A percentile compares a stretch with the other conserved stretches of the same genome.
Evolutionary conservation across 2,888 invertebrate species (phyloP).

Genomic region (Nemapogon koenigi): DNA sequence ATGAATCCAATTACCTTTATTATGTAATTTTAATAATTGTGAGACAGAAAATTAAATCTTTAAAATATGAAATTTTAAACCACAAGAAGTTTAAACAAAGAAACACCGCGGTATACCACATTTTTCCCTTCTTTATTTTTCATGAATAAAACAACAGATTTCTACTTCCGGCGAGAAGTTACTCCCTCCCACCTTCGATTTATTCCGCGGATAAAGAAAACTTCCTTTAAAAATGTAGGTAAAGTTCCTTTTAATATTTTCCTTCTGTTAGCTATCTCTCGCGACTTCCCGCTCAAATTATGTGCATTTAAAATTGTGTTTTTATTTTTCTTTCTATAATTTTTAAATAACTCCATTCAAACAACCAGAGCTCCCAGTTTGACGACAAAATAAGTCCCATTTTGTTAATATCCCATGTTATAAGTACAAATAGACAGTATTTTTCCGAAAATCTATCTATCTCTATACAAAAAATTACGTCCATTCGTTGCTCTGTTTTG

Average conservation of each 20-base stretch:
- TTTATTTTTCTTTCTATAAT: constrained; percentile 26
- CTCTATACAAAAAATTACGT: too few species aligned
- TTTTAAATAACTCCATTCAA: too few species aligned
- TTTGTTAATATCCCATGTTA: too few species aligned
- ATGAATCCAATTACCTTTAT: too few species aligned
- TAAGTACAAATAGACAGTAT: too few species aligned
- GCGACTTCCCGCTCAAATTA: constrained; percentile 43
- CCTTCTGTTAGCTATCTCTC: constrained; percentile 52
- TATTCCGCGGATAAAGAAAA: constrained; percentile 60
- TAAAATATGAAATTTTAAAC: constrained; percentile 4
- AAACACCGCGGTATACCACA: constrained; percentile 36
- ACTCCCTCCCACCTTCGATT: constrained; percentile 62
- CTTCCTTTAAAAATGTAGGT: constrained; percentile 58
- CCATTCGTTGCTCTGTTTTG: too few species aligned
- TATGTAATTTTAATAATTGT: too few species aligned
- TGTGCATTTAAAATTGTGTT: constrained; percentile 49
- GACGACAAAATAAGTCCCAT: too few species aligned
- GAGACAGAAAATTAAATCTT: too few species aligned
- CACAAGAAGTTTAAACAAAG: constrained; percentile 9
- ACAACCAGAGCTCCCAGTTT: too few species aligned
- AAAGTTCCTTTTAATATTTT: constrained; percentile 60
- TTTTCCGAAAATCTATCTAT: too few species aligned
- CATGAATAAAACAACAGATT: constrained; percentile 65
- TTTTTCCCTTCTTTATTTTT: constrained; percentile 51
- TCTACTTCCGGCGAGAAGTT: constrained; percentile 51